Conservation (phyloP, 1,140 invertebrate species). For the Agraylea sexmaculata region DNA sequence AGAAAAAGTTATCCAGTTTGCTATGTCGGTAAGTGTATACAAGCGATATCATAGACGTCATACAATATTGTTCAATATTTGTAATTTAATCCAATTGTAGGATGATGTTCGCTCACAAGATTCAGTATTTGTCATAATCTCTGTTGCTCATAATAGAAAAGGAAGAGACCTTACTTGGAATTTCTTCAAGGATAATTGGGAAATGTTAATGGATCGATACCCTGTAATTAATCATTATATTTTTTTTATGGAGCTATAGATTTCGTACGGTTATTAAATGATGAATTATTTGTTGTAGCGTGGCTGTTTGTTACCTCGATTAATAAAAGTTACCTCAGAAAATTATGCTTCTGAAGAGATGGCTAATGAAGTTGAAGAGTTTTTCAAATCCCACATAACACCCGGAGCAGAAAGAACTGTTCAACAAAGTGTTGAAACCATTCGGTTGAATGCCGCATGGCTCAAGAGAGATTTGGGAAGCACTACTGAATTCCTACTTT, state of each 20-base stretch:
- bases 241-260: not conserved
- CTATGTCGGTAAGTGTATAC: conserved; percentile 60
- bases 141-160: conserved; percentile 60
- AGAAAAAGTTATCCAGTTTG: conserved; percentile 73
- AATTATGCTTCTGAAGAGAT: conserved; percentile 75
- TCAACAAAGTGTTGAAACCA: conserved; percentile 82
- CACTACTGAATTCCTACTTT: conserved; percentile 46
- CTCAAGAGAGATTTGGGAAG: conserved; percentile 58
- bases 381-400: conserved; percentile 65
- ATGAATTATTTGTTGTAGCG: conserved; percentile 38
- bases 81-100: conserved; percentile 34
- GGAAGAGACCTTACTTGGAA: conserved; percentile 81
- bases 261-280: not conserved
- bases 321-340: conserved; percentile 80
- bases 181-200: conserved; percentile 82
- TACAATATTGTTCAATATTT: no score
- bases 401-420: conserved; percentile 75
- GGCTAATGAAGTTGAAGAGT: conserved; percentile 71
- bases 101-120: conserved; percentile 87
- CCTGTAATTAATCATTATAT: conserved; percentile 36
- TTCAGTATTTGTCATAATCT: conserved; percentile 76
- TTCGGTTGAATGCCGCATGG: conserved; percentile 78
- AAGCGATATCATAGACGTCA: conserved; percentile 6
- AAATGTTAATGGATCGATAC: conserved; percentile 62
- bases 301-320: conserved; percentile 63